Evolutionary conservation across 2,888 invertebrate species (phyloP), one percentile per base, ranked within the genome.

Genomic region (Drosophila silvestris): DNA sequence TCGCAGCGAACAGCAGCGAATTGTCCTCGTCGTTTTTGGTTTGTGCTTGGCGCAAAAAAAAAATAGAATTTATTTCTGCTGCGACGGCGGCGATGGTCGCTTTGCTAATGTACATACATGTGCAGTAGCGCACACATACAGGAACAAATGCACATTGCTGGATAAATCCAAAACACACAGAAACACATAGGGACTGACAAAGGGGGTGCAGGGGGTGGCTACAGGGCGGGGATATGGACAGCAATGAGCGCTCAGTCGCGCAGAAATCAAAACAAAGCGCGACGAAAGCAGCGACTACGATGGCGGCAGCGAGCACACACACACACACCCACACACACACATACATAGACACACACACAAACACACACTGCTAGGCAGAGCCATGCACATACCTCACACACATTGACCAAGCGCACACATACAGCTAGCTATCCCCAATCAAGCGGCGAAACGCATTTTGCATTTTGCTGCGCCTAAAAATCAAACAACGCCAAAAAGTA

Each of bases 201-300:
- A 47, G 58, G 77, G 78, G 39, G 52, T 66, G 66, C 70, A 54
- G 74, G 57, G 74, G 53, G 37, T 56, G 56, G 9, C 6, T 16
- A 1, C 16, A n/a, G 10, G 39, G 57, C 14, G n/a, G 30, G 30
- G 39, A 57, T 70, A 74, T 65, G 69, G 58, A 78, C 75, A 47
- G 47, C 47, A 76, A 77, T 78, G 80, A 74, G 83, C 82, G 80
- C 83, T 79, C 81, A 81, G 83, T 79, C 86, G 82, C 89, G 90
- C 57, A 90, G 88, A 85, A 89, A 91, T 90, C 90, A 91, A 87
- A 91, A 90, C 90, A 89, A 88, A 90, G 83, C 90, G 88, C 82
- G 79, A 76, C 81, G 78, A 85, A 79, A 79, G 70, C 72, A 77
- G 71, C 60, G 58, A 47, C 60, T 54, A 33, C 66, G 65, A 64